Conservation (phyloP, 1,140 invertebrate species). For the Meloidogyne floridensis region DNA sequence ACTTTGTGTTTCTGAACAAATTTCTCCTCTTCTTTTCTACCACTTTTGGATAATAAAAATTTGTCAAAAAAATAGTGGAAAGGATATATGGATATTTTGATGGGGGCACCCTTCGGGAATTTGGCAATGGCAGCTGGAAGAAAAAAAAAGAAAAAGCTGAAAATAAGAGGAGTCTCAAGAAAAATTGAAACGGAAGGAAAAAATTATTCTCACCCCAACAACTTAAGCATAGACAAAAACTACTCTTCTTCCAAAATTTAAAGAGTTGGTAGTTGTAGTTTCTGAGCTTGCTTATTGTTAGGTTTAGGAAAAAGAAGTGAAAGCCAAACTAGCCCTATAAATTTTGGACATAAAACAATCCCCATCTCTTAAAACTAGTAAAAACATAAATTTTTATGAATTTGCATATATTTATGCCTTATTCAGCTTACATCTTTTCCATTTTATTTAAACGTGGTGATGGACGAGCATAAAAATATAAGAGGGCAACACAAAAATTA, state of each 20-base stretch:
- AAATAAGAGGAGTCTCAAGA: neutral
- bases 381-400: neutral
- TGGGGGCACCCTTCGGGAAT: neutral
- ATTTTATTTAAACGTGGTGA: neutral
- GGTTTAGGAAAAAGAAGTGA: neutral
- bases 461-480: neutral
- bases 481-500: neutral
- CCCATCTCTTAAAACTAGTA: neutral
- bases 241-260: too few relatives aligned
- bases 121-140: neutral
- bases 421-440: neutral
- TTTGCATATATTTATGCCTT: neutral
- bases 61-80: neutral
- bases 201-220: neutral
- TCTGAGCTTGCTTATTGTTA: too few relatives aligned
- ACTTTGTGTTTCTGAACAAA: neutral
- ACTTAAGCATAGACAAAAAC: too few relatives aligned
- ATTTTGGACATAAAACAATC: neutral
- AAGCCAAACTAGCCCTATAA: neutral
- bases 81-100: neutral
- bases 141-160: neutral
- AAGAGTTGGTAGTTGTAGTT: too few relatives aligned
- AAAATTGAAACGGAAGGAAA: too few relatives aligned
- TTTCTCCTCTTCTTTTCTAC: neutral
- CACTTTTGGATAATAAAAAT: slow-evolving; percentile 4